Percentiles rank a stretch among this genome's conserved stretches.
phyloP scores from a whole-genome alignment of 2,888 invertebrate genomes.

The Acrobasis suavella region DNA sequence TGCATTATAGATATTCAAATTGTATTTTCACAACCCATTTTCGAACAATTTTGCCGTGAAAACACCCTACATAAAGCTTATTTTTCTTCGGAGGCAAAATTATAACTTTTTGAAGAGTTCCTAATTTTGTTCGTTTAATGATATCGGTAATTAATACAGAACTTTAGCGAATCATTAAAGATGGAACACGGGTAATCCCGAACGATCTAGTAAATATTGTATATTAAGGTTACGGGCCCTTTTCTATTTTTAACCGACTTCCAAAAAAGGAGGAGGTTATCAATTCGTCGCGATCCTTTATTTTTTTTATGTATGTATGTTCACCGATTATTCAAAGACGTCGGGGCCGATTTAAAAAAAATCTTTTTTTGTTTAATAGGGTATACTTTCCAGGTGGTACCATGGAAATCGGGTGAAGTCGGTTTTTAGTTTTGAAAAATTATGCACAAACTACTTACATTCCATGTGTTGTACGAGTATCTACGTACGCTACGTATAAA shows the following conservation, averaged over 20 bases:
- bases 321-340: too few relatives aligned
- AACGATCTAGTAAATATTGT: not conserved
- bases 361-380: too few relatives aligned
- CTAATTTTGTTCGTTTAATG: conserved; percentile 12
- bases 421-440: too few relatives aligned
- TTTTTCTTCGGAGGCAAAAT: conserved; percentile 17
- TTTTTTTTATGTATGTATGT: too few relatives aligned
- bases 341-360: too few relatives aligned
- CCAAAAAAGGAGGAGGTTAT: too few relatives aligned
- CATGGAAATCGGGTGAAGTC: too few relatives aligned
- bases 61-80: not conserved
- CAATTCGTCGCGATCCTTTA: too few relatives aligned
- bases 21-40: conserved; percentile 5
- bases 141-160: conserved; percentile 16
- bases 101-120: conserved; percentile 17
- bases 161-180: conserved; percentile 18
- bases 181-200: conserved; percentile 8
- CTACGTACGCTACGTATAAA: not conserved
- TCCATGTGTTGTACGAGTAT: not conserved
- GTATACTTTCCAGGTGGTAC: too few relatives aligned
- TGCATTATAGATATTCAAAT: conserved; percentile 20
- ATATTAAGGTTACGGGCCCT: not conserved
- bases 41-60: conserved; percentile 11
- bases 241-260: too few relatives aligned
- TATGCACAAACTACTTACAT: not conserved